Base-by-base conservation (phyloP, 2,113 vertebrate species). In the Tinamus guttatus region DNA sequence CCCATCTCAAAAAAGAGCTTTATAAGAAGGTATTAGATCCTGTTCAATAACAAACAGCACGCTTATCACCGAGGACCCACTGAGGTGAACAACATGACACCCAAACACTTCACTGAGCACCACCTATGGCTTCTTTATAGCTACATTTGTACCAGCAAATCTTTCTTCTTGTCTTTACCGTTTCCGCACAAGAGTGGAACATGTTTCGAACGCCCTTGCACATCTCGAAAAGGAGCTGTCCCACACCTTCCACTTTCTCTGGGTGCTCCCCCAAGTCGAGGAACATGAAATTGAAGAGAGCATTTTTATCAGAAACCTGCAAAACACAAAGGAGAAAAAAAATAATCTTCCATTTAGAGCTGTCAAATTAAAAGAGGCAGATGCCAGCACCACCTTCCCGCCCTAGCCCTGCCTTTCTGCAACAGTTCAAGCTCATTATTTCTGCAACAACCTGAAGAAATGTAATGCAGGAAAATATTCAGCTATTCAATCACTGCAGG, bases 181-280 rank as follows among this genome's bases (percentile, higher is more conserved):
- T 98, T 67, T 96, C 95, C 30, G 99, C 88, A 64, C 98, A 99
- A 21, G 99, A 99, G 93, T 99, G 99, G 93, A 99, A 99, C 99
- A 99, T 99, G 91, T 98, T 98, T 92, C 98, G 97, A 93, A 99
- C 99, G 63, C 99, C 99, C 98, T 98, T 99, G 97, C 99, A 99
- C 98, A 99, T 99, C 96, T 99, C 98, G 93, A 99, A 99, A 78
- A 99, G 97, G 85, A 99, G 98, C 84, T 98, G 99, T 60, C 99
- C 99, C 11, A 98, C 98, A 86, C 99, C 99, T 96, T 98, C 98
- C 6, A 97, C 98, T 85, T 99, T 99, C 90, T 98, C 97, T 0
- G 98, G 98, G 84, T 99, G 98, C 69, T 98, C 95, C 41, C 96
- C 95, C 87, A 99, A 96, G 90, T 99, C 99, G 80, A 83, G 25